A percentile compares a stretch with the other conserved stretches of the same genome.
phyloP scores from a whole-genome alignment of 2,888 invertebrate species.

The Protula sp. region DNA sequence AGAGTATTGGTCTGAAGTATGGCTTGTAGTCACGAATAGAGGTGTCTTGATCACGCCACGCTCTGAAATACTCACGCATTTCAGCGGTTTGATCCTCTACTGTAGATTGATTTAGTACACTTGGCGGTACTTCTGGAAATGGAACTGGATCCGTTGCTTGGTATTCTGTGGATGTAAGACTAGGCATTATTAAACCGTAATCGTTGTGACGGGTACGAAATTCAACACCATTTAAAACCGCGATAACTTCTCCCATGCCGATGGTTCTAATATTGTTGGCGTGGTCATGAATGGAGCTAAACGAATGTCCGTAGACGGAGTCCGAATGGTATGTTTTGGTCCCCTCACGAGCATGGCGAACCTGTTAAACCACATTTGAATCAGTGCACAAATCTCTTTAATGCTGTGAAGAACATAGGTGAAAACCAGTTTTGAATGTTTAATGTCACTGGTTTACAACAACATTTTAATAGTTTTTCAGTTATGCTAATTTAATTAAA shows the following conservation, averaged over 20 bases:
- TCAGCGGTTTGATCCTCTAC: conserved; percentile 29
- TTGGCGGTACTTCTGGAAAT: conserved; percentile 32
- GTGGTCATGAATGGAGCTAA: background rate
- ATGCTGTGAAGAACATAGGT: too few species aligned
- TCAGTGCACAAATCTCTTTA: too few species aligned
- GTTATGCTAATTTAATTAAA: too few species aligned
- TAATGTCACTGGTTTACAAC: too few species aligned
- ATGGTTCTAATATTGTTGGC: background rate
- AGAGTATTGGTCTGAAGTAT: conserved; percentile 32
- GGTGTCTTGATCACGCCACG: conserved; percentile 18
- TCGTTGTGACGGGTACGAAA: conserved; percentile 12
- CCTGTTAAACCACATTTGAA: too few species aligned
- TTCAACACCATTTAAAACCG: conserved; percentile 11
- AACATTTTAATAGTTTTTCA: too few species aligned
- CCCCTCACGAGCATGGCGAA: background rate
- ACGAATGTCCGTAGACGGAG: background rate
- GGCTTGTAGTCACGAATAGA: conserved; percentile 21
- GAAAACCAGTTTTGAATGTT: too few species aligned
- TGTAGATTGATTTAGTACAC: conserved; percentile 25
- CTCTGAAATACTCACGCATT: conserved; percentile 31
- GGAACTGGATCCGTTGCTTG: conserved; percentile 24
- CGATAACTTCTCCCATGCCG: background rate
- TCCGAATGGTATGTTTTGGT: background rate
- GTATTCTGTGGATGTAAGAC: conserved; percentile 14
- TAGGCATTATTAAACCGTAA: conserved; percentile 13